Evolutionary conservation across 1,140 invertebrate species (phyloP).

Genomic region (Drosophila sp.): DNA sequence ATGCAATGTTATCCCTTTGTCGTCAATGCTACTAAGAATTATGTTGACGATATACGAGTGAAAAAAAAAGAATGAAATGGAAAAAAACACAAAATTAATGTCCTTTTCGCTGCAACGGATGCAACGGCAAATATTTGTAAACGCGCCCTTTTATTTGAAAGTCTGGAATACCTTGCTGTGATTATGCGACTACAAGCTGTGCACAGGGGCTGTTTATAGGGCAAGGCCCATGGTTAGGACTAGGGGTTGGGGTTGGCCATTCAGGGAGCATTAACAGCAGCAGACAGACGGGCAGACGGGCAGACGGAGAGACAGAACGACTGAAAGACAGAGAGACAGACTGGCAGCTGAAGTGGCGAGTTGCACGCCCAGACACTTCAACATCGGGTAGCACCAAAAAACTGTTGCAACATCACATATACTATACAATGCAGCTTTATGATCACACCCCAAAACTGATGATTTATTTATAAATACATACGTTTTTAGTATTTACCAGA

Average conservation of each 20-base stretch:
- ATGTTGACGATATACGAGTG: conserved; percentile 37
- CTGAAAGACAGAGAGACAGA: background rate
- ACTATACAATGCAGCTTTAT: conserved; percentile 17
- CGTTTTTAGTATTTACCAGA: background rate
- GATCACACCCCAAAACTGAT: conserved; percentile 12
- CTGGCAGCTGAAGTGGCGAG: conserved; percentile 43
- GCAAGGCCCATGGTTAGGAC: conserved; percentile 4
- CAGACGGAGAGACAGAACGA: background rate
- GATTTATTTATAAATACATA: background rate
- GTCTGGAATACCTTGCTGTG: conserved; percentile 35
- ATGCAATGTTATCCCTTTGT: conserved; percentile 63
- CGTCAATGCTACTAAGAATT: conserved; percentile 56
- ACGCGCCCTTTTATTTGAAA: conserved; percentile 52
- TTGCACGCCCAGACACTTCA: conserved; percentile 45
- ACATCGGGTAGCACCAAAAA: conserved; percentile 5
- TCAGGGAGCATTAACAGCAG: conserved; percentile 12
- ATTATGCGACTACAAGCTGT: conserved; percentile 47
- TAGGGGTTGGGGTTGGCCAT: conserved; percentile 10
- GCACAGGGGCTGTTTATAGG: conserved; percentile 5
- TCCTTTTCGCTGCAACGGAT: conserved; percentile 54
- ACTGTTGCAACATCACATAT: conserved; percentile 25
- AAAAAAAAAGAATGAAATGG: background rate
- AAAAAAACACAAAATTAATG: conserved; percentile 42
- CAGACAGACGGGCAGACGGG: conserved; percentile 9
- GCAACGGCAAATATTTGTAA: conserved; percentile 70